Evolutionary conservation across 2,888 invertebrate genomes (phyloP), one percentile per base, ranked within the genome.

Genomic region (Spatulosminthurus flaviceps): DNA sequence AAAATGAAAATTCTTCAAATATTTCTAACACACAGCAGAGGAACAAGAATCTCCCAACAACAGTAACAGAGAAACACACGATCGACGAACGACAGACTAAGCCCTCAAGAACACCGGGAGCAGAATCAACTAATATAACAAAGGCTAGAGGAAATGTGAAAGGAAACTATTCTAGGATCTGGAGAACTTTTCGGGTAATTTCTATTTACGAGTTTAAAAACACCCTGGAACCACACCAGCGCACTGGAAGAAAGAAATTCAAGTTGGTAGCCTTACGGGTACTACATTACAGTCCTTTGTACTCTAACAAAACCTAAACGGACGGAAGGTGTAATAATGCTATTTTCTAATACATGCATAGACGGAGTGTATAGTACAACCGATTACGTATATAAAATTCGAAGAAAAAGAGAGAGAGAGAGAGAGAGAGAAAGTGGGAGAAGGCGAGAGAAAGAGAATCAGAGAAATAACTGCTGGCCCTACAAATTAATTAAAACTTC

Each of bases 401-500:
- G 28, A 28, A 19, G 29, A 24, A 2, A 67, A 1, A 67, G 28
- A 67, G 64, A 67, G 67, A 29, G 22, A 67, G 24, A 22, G 11
- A 26, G 64, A 64, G 64, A 26, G 13, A 51, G 51, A 51, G 51
- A 13, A 16, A 51, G 19, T 9, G n/a, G 4, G n/a, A 13, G 19
- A 51, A 19, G 2, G n/a, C 1, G 51, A n/a, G n/a, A n/a, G 13
- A 64, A 21, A 70, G 70, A 29, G 19, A 19, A 70, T n/a, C 13
- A 41, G 34, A 70, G 70, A n/a, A 34, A 21, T 41, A 34, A 51
- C 51, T 21, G 34, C 28, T 16, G 69, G n/a, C 29, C 29, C 29
- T 26, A 64, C 24, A 22, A 64, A 22, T 28, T 70, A 34, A 41
- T 42, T 21, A 70, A 41, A 41, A 70, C 34, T 42, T 70, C 29